A percentile compares a stretch with the other conserved stretches of the same genome.
phyloP scores from a whole-genome alignment of 1,140 invertebrate genomes.

The Lepidurus packardi region DNA sequence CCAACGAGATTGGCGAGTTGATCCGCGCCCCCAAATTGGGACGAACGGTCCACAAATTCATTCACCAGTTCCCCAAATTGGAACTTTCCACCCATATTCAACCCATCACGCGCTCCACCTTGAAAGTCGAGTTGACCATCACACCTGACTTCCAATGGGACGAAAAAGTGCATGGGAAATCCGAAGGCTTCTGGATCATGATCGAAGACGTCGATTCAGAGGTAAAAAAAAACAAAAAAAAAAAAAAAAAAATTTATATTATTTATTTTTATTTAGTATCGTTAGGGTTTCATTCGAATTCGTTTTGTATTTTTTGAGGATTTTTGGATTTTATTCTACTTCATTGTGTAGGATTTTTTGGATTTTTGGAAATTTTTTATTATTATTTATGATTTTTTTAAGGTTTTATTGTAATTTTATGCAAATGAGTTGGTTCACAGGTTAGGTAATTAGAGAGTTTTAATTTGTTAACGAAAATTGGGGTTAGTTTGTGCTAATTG shows the following conservation, averaged over 20 bases:
- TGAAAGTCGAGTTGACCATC: constrained; percentile 94
- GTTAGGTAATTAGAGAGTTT: too few relatives aligned
- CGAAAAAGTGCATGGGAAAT: constrained; percentile 90
- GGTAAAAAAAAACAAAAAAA: constrained; percentile 15
- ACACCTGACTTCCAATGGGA: constrained; percentile 99
- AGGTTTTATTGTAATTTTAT: too few relatives aligned
- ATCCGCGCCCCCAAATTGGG: constrained; percentile 93
- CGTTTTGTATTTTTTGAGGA: not conserved
- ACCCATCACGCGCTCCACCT: constrained; percentile 90
- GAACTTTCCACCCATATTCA: constrained; percentile 94
- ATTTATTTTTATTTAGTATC: too few relatives aligned
- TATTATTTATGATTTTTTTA: too few relatives aligned
- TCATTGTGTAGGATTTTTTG: too few relatives aligned
- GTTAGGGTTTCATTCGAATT: constrained; percentile 39
- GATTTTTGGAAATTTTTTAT: too few relatives aligned
- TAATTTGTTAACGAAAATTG: too few relatives aligned
- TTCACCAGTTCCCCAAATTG: constrained; percentile 94
- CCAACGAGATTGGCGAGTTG: constrained; percentile 95
- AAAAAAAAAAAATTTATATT: too few relatives aligned
- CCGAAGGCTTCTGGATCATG: constrained; percentile 98
- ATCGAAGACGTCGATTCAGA: constrained; percentile 98
- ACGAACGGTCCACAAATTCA: constrained; percentile 95
- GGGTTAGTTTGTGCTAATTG: not conserved
- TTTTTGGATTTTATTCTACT: not conserved
- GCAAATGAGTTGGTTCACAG: too few relatives aligned